Evolutionary conservation across 2,888 invertebrate genomes (phyloP), one percentile per base, ranked within the genome.

Genomic region (Parnassius orleans): DNA sequence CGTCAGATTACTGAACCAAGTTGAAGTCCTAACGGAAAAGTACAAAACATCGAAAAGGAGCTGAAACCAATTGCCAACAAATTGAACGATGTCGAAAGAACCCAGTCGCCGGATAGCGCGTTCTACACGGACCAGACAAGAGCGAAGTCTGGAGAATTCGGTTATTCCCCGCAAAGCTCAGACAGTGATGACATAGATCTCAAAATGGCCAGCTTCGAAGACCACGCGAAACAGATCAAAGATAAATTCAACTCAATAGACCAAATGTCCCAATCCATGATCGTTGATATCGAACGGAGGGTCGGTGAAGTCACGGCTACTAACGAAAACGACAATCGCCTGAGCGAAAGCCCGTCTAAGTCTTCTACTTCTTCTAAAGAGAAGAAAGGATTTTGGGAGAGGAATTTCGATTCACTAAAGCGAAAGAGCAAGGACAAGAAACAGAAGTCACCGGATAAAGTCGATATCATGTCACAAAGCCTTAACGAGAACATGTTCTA

Each of bases 11-110:
- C 67, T 92, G 0, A 91, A 90, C 64, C 74, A 81, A 76, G 93
- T 97, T 14, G 95, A 95, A 85, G 94, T 94, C 81, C 86, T 94
- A 65, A 93, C 95, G 47, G 93, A 58, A 92, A 94, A 80, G 90
- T 96, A 53, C 94, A 94, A 72, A 78, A 79, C 10, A 93, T 95
- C 66, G 95, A 96, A 67, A 93, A 92, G 62, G 94, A 95, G 71
- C 77, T 95, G n/a, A 93, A 92, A 76, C 87, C 88, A 9, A 78
- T 90, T 3, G 86, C 89, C 3, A 66, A 75, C 0, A 90, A 87
- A 64, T 68, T 91, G 1, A 90, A 88, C 61, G 89, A 89, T 65
- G 78, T 88, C 0, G 91, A 90, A 74, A 74, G 91, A 70, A 84
- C 90, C 0, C 91, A 90, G 47, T 90, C 90, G 0, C 90, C 90